Evolutionary conservation across 2,888 invertebrate genomes (phyloP).

Genomic region (Candidula unifasciata): DNA sequence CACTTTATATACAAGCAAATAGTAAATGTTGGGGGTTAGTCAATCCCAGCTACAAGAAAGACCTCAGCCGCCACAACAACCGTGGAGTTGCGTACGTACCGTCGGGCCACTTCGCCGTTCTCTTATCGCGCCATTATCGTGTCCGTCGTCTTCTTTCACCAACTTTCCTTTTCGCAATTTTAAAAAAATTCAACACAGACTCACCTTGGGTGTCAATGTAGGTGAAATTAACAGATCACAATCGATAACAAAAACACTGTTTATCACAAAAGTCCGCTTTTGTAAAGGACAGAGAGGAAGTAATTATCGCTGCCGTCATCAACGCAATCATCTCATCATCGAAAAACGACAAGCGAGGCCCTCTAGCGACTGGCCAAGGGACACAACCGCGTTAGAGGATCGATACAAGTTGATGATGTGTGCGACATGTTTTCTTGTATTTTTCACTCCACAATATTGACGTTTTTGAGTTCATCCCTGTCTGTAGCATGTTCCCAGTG

Average conservation of each 20-base stretch:
- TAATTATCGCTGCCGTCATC: slow-evolving; percentile 57
- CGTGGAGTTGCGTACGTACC: no score
- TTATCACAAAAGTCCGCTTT: slow-evolving; percentile 1
- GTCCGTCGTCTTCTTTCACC: slow-evolving; percentile 30
- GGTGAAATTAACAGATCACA: background rate
- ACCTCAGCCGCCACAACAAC: background rate
- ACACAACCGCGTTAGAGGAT: slow-evolving; percentile 28
- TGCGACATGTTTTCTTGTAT: background rate
- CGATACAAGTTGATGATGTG: background rate
- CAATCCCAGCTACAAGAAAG: slow-evolving; percentile 23
- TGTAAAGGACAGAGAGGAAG: slow-evolving; percentile 46
- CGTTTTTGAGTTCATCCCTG: background rate
- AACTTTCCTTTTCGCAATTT: background rate
- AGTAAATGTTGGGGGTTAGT: background rate
- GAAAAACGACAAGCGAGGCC: slow-evolving; percentile 55
- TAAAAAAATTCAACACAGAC: background rate
- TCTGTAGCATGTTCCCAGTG: background rate
- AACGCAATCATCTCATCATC: slow-evolving; percentile 56
- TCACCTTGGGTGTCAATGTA: slow-evolving; percentile 9
- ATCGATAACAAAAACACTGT: background rate
- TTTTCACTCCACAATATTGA: background rate
- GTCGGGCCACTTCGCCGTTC: background rate
- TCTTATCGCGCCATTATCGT: slow-evolving; percentile 45
- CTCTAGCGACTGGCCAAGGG: slow-evolving; percentile 53
- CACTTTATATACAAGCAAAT: background rate